Base-by-base conservation (phyloP, 2,888 invertebrate genomes). In the Stomorhina lunata region DNA sequence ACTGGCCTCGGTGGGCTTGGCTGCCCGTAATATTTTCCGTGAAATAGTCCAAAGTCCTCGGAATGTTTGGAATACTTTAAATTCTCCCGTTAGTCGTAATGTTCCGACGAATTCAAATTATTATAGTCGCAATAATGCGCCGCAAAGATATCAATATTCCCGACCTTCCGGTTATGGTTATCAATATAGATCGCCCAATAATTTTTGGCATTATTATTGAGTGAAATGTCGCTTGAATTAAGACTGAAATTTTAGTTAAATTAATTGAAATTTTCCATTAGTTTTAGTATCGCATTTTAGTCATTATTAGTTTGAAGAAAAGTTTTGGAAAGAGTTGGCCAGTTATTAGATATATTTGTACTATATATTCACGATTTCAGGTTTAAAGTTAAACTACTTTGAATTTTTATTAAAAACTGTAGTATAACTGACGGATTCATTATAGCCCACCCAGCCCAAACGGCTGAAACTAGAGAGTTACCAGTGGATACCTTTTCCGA, bases 1-100 rank as follows among this genome's bases (percentile, higher is more conserved):
- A 78, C 83, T 90, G 61, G 90, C 90, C 10, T 91, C 90, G 7
- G 88, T 90, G n/a, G 90, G 90, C 48, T 86, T 90, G 84, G 88
- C 89, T 0, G 89, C 90, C 2, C 87, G 87, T 12, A 91, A 89
- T 84, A 87, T 91, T 34, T 84, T 91, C 5, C 89, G 89, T 2
- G 91, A 91, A 85, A 87, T 90, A 22, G 86, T 89, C 0, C 88
- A 86, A 63, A 85, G 87, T 17, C 88, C 87, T 2, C 86, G 86
- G 10, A 85, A 82, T 4, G 84, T 88, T 4, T 88, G 87, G 88
- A 86, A 88, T 59, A 86, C 87, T 68, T 80, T 90, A 1, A 85
- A 86, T 25, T 66, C 87, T 2, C 86, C 86, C 0, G 88, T 87
- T 3, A 87, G 85, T 34, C 80, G 85, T 6, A 87, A 88, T 9